Percentiles rank a stretch among this genome's conserved stretches.
Evolutionary conservation across 2,888 invertebrate species (phyloP).

Genomic region (Trachelus stipa): DNA sequence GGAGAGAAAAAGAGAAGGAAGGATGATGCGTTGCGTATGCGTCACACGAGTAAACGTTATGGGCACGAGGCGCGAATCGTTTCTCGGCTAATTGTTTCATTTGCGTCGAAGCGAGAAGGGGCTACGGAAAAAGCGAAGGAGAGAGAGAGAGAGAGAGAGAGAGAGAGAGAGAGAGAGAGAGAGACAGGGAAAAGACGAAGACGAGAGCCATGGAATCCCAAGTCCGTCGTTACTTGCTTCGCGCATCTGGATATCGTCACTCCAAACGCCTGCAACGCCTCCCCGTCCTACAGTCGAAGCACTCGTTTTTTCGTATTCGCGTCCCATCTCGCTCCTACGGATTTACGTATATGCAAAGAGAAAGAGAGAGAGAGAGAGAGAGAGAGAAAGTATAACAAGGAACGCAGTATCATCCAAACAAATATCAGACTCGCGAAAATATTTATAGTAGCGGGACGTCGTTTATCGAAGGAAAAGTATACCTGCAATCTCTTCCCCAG

Average conservation of each 20-base stretch:
- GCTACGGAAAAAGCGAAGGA: neutral
- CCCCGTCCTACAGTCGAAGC: neutral
- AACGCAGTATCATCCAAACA: constrained; percentile 26
- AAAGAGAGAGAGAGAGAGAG: constrained; percentile 12
- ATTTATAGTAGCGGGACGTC: constrained; percentile 31
- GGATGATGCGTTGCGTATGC: neutral
- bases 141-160: neutral
- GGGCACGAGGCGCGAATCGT: constrained; percentile 4
- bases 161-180: neutral
- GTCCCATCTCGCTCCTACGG: constrained; percentile 16
- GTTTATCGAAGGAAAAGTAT: neutral
- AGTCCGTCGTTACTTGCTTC: constrained; percentile 16
- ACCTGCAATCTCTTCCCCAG: neutral
- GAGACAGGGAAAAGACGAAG: neutral
- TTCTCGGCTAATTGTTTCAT: constrained; percentile 2
- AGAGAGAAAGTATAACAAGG: neutral
- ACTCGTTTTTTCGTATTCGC: constrained; percentile 11
- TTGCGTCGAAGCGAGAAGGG: constrained; percentile 1
- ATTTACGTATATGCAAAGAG: constrained; percentile 21
- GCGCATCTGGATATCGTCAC: constrained; percentile 29
- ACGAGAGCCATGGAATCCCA: constrained; percentile 23
- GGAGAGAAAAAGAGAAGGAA: neutral
- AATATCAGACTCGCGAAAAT: constrained; percentile 33
- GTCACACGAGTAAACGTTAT: neutral
- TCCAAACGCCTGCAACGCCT: constrained; percentile 10